phyloP scores from a whole-genome alignment of 2,797 vertebrate species.

The Epinephelus malabaricus region DNA sequence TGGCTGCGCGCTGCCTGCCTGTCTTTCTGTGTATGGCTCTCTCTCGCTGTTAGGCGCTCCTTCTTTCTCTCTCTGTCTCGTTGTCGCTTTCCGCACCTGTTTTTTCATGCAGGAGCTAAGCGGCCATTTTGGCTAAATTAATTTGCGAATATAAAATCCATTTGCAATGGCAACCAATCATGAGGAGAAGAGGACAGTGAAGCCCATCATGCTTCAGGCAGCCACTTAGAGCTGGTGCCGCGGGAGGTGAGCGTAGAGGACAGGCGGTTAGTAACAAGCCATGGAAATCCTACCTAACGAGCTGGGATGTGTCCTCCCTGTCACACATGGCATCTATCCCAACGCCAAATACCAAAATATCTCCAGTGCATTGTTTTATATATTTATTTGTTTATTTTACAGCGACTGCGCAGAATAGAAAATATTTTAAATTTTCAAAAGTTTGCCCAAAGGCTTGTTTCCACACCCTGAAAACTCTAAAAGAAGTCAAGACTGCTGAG shows the following conservation, averaged over 20 bases:
- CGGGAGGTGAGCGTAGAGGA: slow-evolving; percentile 38
- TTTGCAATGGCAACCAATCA: slow-evolving; percentile 72
- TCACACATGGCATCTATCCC: slow-evolving; percentile 3
- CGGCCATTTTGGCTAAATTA: slow-evolving; percentile 67
- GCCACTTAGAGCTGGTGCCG: slow-evolving; percentile 30
- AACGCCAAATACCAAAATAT: slow-evolving; percentile 4
- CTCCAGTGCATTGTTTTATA: not conserved
- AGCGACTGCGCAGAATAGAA: not conserved
- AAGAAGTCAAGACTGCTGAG: not conserved
- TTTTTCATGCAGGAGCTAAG: slow-evolving; percentile 46
- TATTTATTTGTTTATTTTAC: slow-evolving; percentile 6
- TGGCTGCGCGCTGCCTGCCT: slow-evolving; percentile 11
- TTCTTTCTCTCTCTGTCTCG: not conserved
- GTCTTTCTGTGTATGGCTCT: slow-evolving; percentile 7
- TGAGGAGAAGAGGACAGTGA: slow-evolving; percentile 29
- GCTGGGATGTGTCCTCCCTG: slow-evolving; percentile 9
- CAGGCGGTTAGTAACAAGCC: slow-evolving; percentile 35
- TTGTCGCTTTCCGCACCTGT: slow-evolving; percentile 24
- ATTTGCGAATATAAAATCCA: slow-evolving; percentile 66
- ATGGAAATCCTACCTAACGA: slow-evolving; percentile 38
- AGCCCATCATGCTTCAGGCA: slow-evolving; percentile 45
- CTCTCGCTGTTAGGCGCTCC: slow-evolving; percentile 4
- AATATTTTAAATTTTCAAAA: not conserved
- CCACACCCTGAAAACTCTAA: not conserved
- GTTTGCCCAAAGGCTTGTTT: slow-evolving; percentile 12